A percentile compares a stretch with the other conserved stretches of the same genome.
phyloP scores from a whole-genome alignment of 2,888 invertebrate species.

The Chalcis sispes region DNA sequence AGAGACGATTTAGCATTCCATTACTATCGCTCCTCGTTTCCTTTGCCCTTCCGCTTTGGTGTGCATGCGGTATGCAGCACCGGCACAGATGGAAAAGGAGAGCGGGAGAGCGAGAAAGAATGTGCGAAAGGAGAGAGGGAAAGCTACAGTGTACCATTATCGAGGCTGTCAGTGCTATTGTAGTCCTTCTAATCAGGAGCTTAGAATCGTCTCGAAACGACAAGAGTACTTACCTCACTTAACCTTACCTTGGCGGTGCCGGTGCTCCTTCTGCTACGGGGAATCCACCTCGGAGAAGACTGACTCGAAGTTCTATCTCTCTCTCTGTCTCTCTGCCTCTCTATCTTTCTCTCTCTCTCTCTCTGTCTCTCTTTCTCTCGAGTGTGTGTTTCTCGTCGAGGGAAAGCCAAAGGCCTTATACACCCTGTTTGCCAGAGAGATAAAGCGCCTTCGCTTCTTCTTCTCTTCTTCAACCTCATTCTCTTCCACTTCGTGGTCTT shows the following conservation, averaged over 20 bases:
- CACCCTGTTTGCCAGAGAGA: conserved; percentile 38
- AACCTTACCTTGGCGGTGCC: conserved; percentile 29
- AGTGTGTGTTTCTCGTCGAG: conserved; percentile 27
- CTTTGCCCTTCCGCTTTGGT: not conserved
- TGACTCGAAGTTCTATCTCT: too few species aligned
- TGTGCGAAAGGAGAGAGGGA: conserved; percentile 1
- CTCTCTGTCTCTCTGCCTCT: too few species aligned
- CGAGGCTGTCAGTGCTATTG: conserved; percentile 65
- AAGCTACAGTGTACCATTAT: conserved; percentile 59
- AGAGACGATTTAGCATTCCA: conserved; percentile 62
- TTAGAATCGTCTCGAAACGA: conserved; percentile 57
- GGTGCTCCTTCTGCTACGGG: not conserved
- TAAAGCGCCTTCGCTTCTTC: conserved; percentile 29
- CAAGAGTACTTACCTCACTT: conserved; percentile 52
- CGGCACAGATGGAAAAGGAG: not conserved
- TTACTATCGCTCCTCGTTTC: conserved; percentile 48
- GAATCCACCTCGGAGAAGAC: too few species aligned
- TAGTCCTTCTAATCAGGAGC: conserved; percentile 60
- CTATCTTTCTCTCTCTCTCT: conserved; percentile 15
- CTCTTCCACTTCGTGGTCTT: conserved; percentile 18
- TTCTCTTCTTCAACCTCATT: conserved; percentile 23
- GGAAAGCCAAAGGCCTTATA: conserved; percentile 47
- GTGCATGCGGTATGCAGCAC: not conserved
- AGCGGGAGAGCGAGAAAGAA: not conserved
- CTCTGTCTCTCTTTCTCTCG: not conserved